phyloP scores from a whole-genome alignment of 1,140 invertebrate species.

The Nephotettix cincticeps region DNA sequence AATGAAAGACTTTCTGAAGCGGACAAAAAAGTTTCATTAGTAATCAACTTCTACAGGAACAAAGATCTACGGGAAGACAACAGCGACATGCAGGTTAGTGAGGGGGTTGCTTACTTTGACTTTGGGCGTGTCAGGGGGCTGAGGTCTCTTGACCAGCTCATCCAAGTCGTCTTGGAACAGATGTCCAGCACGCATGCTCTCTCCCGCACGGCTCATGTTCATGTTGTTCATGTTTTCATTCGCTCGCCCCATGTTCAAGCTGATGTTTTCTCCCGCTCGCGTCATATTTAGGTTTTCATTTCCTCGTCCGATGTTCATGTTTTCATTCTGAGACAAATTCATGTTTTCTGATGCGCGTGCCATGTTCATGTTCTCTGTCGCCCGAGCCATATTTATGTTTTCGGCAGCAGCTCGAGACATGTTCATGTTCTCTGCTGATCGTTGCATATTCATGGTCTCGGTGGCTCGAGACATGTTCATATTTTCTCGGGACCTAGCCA shows the following conservation, averaged over 20 bases:
- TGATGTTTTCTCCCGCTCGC: background rate
- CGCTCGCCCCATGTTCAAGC: background rate
- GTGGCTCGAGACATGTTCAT: background rate
- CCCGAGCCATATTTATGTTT: background rate
- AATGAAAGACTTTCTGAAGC: too few species aligned
- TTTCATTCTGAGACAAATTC: background rate
- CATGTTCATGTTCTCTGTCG: background rate
- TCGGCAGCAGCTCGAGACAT: background rate
- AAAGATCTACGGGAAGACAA: too few species aligned
- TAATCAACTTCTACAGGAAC: too few species aligned
- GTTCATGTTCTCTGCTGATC: conserved; percentile 2
- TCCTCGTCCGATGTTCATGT: background rate
- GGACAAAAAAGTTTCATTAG: too few species aligned
- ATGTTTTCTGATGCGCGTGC: background rate
- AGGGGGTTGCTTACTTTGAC: conserved; percentile 8
- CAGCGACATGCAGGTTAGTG: background rate
- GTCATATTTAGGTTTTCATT: background rate
- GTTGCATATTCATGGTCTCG: background rate
- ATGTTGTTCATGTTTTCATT: background rate
- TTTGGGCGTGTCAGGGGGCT: conserved; percentile 9
- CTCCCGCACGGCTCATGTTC: conserved; percentile 1
- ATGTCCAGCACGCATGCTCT: conserved; percentile 13
- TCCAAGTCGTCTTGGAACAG: conserved; percentile 41
- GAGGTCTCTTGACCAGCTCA: conserved; percentile 38
- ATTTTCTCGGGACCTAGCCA: background rate